phyloP scores from a whole-genome alignment of 1,140 invertebrate species.

The Diabrotica virgifera region DNA sequence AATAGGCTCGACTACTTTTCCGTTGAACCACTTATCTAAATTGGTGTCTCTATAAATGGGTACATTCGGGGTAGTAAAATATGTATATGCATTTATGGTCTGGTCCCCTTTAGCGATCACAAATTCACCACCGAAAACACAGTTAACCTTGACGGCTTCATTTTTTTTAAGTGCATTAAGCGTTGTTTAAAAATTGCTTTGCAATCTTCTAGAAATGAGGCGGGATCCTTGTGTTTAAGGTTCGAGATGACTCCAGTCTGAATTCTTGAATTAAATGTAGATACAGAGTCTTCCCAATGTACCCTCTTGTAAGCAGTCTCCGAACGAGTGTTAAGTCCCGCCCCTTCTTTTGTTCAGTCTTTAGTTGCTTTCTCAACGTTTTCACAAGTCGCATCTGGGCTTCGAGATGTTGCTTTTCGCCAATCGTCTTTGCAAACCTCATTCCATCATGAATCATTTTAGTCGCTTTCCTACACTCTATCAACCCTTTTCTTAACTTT shows the following conservation, averaged over 20 bases:
- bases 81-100: conserved; percentile 9
- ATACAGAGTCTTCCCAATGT: conserved; percentile 15
- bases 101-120: conserved; percentile 3
- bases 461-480: too few species aligned
- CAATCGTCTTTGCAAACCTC: too few species aligned
- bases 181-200: background rate
- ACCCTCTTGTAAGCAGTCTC: too few species aligned
- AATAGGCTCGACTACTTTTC: conserved; percentile 7
- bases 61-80: conserved; percentile 19
- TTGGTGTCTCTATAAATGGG: conserved; percentile 18
- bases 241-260: conserved; percentile 20
- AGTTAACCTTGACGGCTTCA: conserved; percentile 23
- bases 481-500: too few species aligned
- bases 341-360: too few species aligned
- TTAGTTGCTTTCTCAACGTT: too few species aligned
- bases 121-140: conserved; percentile 18
- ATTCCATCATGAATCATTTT: too few species aligned
- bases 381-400: too few species aligned
- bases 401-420: too few species aligned
- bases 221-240: conserved; percentile 20
- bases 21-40: conserved; percentile 14
- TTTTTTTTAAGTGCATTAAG: conserved; percentile 14
- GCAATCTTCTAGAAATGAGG: conserved; percentile 17
- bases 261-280: conserved; percentile 20
- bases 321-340: too few species aligned